These are phyloP conservation scores for Arge pagana DNA, from an alignment of 2,888 invertebrate species.

Conservation along the genomic window DNA sequence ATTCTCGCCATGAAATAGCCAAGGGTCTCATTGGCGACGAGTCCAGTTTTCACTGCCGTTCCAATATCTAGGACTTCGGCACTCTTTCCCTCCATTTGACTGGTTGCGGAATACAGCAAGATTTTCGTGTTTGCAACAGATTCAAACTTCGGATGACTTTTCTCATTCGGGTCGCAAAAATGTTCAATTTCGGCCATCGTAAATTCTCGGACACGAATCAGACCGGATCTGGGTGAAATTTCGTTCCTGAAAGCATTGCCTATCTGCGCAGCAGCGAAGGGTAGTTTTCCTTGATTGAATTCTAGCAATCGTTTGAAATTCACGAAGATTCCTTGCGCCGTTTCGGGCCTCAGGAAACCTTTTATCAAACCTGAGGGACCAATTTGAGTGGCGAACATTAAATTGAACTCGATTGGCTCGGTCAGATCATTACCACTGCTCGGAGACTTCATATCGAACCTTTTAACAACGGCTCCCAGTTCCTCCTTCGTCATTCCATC, in stretches of 20 bases:
- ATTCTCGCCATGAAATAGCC: conserved; percentile 98
- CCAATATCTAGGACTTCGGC: conserved; percentile 80
- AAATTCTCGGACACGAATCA: conserved; percentile 95
- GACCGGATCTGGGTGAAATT: conserved; percentile 96
- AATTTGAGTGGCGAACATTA: conserved; percentile 98
- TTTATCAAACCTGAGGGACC: conserved; percentile 95
- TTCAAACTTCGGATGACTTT: conserved; percentile 89
- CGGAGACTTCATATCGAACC: conserved; percentile 94
- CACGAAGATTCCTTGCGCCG: conserved; percentile 99
- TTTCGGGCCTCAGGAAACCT: conserved; percentile 96
- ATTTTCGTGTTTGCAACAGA: conserved; percentile 75
- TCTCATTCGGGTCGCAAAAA: conserved; percentile 91
- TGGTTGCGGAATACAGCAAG: conserved; percentile 90
- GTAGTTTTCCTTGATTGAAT: conserved; percentile 94
- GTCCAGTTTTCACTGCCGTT: conserved; percentile 80
- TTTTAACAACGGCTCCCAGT: conserved; percentile 82
- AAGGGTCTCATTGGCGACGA: conserved; percentile 95
- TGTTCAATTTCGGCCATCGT: conserved; percentile 99
- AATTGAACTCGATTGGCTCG: conserved; percentile 96
- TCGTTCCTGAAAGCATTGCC: conserved; percentile 99
- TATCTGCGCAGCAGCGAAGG: conserved; percentile 99
- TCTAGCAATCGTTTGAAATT: conserved; percentile 97
- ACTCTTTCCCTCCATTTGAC: conserved; percentile 96
- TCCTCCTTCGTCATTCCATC: conserved; percentile 92
- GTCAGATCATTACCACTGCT: conserved; percentile 92